These are phyloP conservation scores for Paralichthys olivaceus DNA, from an alignment of 2,113 vertebrate species.

Conservation along the genomic window DNA sequence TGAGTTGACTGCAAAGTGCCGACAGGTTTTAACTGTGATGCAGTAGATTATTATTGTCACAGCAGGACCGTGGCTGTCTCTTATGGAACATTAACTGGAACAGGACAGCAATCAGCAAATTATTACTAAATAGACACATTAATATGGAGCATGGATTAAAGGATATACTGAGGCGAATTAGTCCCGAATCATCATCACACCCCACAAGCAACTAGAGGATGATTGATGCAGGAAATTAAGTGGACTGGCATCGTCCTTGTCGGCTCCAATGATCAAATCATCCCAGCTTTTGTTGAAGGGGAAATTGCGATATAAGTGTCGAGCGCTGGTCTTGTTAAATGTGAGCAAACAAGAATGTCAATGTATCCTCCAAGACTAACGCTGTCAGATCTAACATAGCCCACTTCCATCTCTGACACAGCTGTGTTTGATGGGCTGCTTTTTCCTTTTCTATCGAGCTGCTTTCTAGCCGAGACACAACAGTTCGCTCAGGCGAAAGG, in stretches of 20 bases:
- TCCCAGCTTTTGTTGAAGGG: slow-evolving; percentile 24
- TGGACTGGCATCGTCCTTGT: slow-evolving; percentile 30
- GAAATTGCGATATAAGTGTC: slow-evolving; percentile 5
- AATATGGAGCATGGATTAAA: slow-evolving; percentile 42
- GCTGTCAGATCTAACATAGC: slow-evolving; percentile 26
- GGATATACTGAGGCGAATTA: slow-evolving; percentile 42
- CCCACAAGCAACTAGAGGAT: slow-evolving; percentile 18
- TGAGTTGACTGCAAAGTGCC: no score
- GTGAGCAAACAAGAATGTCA: slow-evolving; percentile 13
- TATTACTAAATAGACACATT: slow-evolving; percentile 37
- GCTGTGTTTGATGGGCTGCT: slow-evolving; percentile 28
- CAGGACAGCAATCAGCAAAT: slow-evolving; percentile 23
- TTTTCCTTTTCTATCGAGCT: neutral
- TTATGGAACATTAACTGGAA: slow-evolving; percentile 29
- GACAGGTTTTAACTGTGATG: no score
- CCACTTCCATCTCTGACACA: slow-evolving; percentile 9
- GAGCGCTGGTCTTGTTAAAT: slow-evolving; percentile 5
- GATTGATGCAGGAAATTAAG: slow-evolving; percentile 47
- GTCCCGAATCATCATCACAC: slow-evolving; percentile 31
- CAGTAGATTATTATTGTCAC: slow-evolving; percentile 7
- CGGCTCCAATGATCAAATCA: slow-evolving; percentile 31
- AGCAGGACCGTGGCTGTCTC: neutral
- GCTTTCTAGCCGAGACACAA: slow-evolving; percentile 15
- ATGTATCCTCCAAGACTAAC: slow-evolving; percentile 7
- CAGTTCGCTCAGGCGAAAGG: slow-evolving; percentile 33